Evolutionary conservation across 2,888 invertebrate species (phyloP).

Genomic region (Stenichneumon culpator): DNA sequence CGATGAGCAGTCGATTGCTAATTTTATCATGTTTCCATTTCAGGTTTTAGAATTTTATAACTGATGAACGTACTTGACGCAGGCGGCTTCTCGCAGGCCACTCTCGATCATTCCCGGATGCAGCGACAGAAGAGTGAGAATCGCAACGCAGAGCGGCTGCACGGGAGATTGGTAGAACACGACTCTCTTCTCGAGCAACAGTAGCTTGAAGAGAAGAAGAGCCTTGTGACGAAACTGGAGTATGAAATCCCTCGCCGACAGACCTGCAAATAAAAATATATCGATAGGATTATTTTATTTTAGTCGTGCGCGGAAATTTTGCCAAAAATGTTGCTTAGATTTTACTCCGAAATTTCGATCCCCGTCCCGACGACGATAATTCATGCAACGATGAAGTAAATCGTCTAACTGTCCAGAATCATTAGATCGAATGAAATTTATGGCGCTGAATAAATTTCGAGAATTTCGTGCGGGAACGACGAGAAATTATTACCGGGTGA

Average conservation of each 20-base stretch:
- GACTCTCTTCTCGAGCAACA: conserved; percentile 95
- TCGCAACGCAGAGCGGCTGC: conserved; percentile 93
- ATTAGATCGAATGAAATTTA: too few species aligned
- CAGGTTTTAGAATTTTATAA: not conserved
- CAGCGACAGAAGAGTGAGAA: conserved; percentile 95
- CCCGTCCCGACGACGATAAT: too few species aligned
- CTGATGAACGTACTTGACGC: conserved; percentile 88
- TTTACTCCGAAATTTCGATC: too few species aligned
- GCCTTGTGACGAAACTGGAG: conserved; percentile 96
- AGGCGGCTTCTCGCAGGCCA: conserved; percentile 94
- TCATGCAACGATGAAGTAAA: too few species aligned
- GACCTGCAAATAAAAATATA: conserved; percentile 86
- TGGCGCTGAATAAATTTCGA: too few species aligned
- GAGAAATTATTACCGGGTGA: too few species aligned
- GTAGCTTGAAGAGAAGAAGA: conserved; percentile 95
- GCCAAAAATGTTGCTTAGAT: too few species aligned
- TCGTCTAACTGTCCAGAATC: too few species aligned
- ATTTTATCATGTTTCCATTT: too few species aligned
- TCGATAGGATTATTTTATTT: not conserved
- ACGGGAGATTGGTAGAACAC: conserved; percentile 98
- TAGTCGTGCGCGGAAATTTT: not conserved
- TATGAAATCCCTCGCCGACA: conserved; percentile 93
- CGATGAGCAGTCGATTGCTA: too few species aligned
- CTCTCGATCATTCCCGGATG: conserved; percentile 95
- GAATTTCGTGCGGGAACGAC: too few species aligned